Evolutionary conservation across 1,140 invertebrate species (phyloP).

Genomic region (Eriocheir sinensis): DNA sequence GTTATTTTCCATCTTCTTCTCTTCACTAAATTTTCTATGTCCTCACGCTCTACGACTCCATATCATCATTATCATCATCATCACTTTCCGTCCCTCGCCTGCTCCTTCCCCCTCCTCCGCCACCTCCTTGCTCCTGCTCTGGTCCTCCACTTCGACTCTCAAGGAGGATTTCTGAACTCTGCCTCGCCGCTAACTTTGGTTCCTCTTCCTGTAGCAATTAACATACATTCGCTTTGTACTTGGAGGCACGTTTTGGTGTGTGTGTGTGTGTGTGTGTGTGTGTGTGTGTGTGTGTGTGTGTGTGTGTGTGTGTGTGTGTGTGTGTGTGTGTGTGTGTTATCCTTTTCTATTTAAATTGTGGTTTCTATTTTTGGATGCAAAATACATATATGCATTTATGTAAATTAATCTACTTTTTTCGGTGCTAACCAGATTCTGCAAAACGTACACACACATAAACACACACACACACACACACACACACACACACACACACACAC

Average conservation of each 20-base stretch:
- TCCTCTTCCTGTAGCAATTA: constrained; percentile 24
- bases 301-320: not conserved
- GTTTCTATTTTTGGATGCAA: not conserved
- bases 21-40: not conserved
- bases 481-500: not conserved
- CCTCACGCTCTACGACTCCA: not conserved
- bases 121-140: not conserved
- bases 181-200: not conserved
- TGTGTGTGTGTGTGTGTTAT: not conserved
- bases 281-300: constrained; percentile 22
- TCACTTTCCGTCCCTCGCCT: not conserved
- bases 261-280: constrained; percentile 22
- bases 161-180: constrained; percentile 4
- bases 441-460: too few relatives aligned
- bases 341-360: not conserved
- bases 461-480: not conserved
- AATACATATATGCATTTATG: not conserved
- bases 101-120: not conserved
- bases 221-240: constrained; percentile 25
- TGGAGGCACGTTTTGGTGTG: constrained; percentile 1
- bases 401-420: not conserved
- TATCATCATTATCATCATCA: not conserved
- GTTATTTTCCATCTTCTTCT: not conserved
- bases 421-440: too few relatives aligned
- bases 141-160: not conserved